Evolutionary conservation across 2,797 vertebrate genomes (phyloP).

Genomic region (Phataginus tricuspis): DNA sequence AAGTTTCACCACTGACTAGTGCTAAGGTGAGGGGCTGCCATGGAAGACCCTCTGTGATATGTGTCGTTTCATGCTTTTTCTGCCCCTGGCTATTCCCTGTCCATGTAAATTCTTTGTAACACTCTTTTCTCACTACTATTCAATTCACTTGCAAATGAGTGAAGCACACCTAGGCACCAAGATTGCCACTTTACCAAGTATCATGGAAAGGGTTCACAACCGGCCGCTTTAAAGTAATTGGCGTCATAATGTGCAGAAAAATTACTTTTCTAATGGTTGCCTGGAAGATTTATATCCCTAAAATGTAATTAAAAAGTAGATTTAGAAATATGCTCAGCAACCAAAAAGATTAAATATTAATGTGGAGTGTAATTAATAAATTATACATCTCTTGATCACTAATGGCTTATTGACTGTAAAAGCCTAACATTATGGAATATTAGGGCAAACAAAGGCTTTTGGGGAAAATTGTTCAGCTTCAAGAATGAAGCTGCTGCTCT

Average conservation of each 20-base stretch:
- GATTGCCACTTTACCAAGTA: slow-evolving; percentile 85
- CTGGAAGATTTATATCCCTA: slow-evolving; percentile 88
- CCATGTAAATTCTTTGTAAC: slow-evolving; percentile 75
- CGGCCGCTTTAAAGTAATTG: slow-evolving; percentile 85
- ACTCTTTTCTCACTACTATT: slow-evolving; percentile 70
- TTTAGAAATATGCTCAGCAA: slow-evolving; percentile 88
- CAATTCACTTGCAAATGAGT: slow-evolving; percentile 80
- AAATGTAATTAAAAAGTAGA: slow-evolving; percentile 91
- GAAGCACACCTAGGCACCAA: slow-evolving; percentile 69
- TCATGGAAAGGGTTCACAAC: slow-evolving; percentile 80
- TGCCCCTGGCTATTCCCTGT: not conserved
- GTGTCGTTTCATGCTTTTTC: not conserved
- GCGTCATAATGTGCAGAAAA: slow-evolving; percentile 87
- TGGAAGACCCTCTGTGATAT: too few species aligned
- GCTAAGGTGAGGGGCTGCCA: rapidly evolving
- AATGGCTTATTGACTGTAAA: slow-evolving; percentile 91
- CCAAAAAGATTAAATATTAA: slow-evolving; percentile 90
- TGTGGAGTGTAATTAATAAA: slow-evolving; percentile 90
- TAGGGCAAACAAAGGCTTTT: slow-evolving; percentile 88
- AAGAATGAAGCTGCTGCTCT: slow-evolving; percentile 65
- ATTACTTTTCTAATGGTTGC: slow-evolving; percentile 88
- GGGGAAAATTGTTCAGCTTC: slow-evolving; percentile 84
- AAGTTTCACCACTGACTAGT: rapidly evolving
- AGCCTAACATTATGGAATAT: slow-evolving; percentile 89
- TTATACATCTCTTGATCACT: slow-evolving; percentile 91